phyloP scores from a whole-genome alignment of 35 echinoderm and acorn worm species.

The Stichopus chloronotus region DNA sequence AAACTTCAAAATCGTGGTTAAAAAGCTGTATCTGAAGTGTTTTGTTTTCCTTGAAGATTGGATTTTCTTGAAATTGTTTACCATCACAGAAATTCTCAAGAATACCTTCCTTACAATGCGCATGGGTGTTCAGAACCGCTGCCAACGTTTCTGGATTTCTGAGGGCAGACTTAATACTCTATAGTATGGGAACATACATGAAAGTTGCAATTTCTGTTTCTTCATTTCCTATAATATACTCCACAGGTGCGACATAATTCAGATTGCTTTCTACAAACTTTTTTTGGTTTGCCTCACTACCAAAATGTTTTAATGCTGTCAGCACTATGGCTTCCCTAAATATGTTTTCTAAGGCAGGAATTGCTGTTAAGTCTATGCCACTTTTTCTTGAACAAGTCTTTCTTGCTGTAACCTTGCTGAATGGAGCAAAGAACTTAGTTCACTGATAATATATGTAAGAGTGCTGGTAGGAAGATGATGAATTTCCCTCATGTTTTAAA shows the following conservation, averaged over 20 bases:
- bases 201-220: background rate
- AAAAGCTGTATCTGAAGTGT: slow-evolving; percentile 7
- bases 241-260: background rate
- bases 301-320: background rate
- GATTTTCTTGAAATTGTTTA: background rate
- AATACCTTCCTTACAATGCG: background rate
- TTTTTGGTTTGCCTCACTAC: slow-evolving; percentile 18
- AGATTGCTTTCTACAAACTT: background rate
- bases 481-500: background rate
- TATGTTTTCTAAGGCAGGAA: background rate
- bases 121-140: slow-evolving; percentile 20
- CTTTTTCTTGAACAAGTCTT: too few relatives aligned
- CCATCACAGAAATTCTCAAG: slow-evolving; percentile 45
- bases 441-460: background rate
- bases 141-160: background rate
- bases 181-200: slow-evolving; percentile 26
- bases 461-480: background rate
- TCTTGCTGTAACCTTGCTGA: background rate
- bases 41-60: background rate
- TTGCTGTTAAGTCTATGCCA: background rate
- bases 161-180: background rate
- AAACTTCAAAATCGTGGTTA: slow-evolving; percentile 60
- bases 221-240: slow-evolving; percentile 4
- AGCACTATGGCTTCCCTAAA: slow-evolving; percentile 9
- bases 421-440: background rate